Evolutionary conservation across 2,888 invertebrate genomes (phyloP).

Genomic region (Sinopyrophorus schimmeli): DNA sequence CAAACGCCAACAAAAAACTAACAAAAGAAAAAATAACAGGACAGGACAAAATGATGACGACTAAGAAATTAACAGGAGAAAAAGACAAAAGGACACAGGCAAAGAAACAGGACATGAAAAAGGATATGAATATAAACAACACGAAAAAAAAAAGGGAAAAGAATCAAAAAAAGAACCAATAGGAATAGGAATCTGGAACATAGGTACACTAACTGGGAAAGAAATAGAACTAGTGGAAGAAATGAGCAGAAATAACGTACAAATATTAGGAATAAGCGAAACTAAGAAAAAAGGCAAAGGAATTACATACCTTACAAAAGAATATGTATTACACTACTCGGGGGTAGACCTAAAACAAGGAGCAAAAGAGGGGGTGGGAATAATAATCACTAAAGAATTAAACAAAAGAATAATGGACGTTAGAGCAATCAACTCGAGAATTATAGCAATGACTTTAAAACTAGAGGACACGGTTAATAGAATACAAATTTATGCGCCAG

Average conservation of each 20-base stretch:
- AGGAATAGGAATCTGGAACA: constrained; percentile 6
- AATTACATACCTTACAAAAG: background rate
- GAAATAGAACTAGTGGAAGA: background rate
- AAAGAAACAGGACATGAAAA: too few species aligned
- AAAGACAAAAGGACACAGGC: too few species aligned
- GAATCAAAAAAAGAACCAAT: background rate
- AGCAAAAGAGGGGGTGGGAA: constrained; percentile 6
- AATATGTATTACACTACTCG: background rate
- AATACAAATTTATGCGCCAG: constrained; percentile 10
- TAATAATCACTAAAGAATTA: constrained; percentile 1
- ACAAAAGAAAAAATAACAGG: too few species aligned
- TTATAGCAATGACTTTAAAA: background rate
- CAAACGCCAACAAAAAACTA: too few species aligned
- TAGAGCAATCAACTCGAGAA: background rate
- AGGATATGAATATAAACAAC: too few species aligned
- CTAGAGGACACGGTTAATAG: constrained; percentile 1
- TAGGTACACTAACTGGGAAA: constrained; percentile 4
- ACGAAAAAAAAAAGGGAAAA: constrained; percentile 1
- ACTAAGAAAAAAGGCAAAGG: constrained; percentile 2
- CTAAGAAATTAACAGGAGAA: too few species aligned
- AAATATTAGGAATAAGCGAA: background rate
- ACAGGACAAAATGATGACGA: too few species aligned
- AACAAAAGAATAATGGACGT: constrained; percentile 3
- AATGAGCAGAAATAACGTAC: background rate
- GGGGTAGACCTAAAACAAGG: background rate